Conservation (phyloP, 2,113 vertebrate species). For the Pimephales promelas region DNA sequence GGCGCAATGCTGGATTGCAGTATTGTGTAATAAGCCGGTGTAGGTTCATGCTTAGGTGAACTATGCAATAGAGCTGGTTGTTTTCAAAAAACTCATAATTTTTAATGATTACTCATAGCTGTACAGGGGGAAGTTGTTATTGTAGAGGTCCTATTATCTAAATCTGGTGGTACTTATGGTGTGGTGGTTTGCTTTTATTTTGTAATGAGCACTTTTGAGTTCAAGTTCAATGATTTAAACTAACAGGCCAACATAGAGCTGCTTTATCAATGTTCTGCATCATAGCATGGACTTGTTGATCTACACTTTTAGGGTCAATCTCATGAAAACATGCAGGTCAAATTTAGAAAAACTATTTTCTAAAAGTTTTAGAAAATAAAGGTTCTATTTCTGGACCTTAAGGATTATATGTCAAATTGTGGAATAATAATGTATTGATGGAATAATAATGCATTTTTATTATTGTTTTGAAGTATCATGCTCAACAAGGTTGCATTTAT, state of each 20-base stretch:
- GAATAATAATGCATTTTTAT: too few relatives aligned
- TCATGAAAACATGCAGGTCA: not conserved
- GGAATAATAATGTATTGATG: not conserved
- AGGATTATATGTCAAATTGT: not conserved
- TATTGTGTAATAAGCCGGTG: constrained; percentile 26
- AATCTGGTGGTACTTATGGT: constrained; percentile 22
- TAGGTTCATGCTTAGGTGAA: constrained; percentile 36
- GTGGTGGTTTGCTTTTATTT: constrained; percentile 20
- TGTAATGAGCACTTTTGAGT: constrained; percentile 24
- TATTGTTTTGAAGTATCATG: not conserved
- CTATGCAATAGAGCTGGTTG: constrained; percentile 19
- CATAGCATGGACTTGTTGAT: not conserved
- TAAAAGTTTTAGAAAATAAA: not conserved
- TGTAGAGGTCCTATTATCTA: constrained; percentile 11
- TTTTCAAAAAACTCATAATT: constrained; percentile 37
- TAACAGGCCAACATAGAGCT: not conserved
- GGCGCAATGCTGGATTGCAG: constrained; percentile 8
- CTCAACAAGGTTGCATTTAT: not conserved
- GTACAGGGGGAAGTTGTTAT: constrained; percentile 30
- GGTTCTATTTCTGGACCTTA: not conserved
- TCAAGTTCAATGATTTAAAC: constrained; percentile 8
- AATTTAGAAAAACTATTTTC: not conserved
- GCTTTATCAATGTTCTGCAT: not conserved
- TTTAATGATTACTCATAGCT: constrained; percentile 26
- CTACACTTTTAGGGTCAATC: not conserved